These are phyloP conservation scores for Siderastrea radians DNA, from an alignment of 92 coral and sea anemone genomes.

Conservation along the genomic window DNA sequence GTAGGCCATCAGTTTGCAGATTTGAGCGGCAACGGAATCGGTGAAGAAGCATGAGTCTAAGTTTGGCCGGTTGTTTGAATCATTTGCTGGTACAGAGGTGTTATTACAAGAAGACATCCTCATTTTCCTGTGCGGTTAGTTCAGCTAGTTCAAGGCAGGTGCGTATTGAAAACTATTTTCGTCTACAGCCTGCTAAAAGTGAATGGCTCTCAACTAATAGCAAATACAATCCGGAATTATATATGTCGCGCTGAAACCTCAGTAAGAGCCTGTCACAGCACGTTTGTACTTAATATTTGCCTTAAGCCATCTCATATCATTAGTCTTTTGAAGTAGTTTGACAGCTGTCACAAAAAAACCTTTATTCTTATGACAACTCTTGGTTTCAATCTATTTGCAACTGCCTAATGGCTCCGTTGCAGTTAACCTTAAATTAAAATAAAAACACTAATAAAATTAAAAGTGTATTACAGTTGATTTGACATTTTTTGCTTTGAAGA, in stretches of 20 bases:
- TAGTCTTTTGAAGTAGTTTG: too few species aligned
- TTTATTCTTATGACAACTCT: too few species aligned
- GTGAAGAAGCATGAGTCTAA: not conserved
- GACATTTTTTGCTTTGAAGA: too few species aligned
- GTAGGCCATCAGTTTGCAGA: not conserved
- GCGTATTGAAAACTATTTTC: not conserved
- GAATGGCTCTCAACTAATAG: not conserved
- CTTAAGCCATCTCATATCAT: too few species aligned
- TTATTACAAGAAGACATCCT: not conserved
- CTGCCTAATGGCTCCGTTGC: too few species aligned
- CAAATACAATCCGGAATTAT: not conserved
- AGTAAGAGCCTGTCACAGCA: not conserved
- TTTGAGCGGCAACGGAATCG: not conserved
- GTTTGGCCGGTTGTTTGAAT: not conserved
- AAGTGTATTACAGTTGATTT: too few species aligned
- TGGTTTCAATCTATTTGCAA: too few species aligned
- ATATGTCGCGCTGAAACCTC: not conserved
- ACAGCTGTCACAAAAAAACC: too few species aligned
- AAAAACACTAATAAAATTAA: too few species aligned
- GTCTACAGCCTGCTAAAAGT: too few species aligned
- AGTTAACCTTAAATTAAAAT: too few species aligned
- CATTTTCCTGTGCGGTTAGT: not conserved
- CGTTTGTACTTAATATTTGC: not conserved
- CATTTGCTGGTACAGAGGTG: not conserved
- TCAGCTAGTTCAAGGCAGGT: not conserved